Percentiles rank a stretch among this genome's conserved stretches.
Evolutionary conservation across 2,113 vertebrate genomes (phyloP).

Genomic region (Heloderma charlesbogerti): DNA sequence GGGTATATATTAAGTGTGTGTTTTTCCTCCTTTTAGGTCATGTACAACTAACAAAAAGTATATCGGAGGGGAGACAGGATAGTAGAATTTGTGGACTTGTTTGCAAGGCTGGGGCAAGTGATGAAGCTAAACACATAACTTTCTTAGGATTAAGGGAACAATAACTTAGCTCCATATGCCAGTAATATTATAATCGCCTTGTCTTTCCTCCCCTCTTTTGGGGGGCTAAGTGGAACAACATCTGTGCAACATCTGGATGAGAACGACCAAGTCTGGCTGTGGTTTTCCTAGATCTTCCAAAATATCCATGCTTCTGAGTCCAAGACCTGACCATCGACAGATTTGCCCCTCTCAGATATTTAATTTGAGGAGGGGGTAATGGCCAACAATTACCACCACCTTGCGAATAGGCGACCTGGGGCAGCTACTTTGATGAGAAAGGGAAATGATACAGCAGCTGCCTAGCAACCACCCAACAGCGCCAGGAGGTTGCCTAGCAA

Average conservation of each 20-base stretch:
- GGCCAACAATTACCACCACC: no score
- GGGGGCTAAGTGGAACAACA: background rate
- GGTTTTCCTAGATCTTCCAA: background rate
- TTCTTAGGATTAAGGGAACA: background rate
- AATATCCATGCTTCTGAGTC: background rate
- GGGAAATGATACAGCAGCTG: background rate
- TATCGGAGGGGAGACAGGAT: background rate
- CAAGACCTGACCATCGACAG: background rate
- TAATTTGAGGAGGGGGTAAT: background rate
- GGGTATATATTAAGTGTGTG: no score
- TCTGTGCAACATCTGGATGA: slow-evolving; percentile 19
- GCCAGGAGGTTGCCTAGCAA: background rate
- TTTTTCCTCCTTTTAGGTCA: background rate
- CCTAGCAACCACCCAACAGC: background rate
- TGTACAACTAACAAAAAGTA: background rate
- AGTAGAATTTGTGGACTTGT: background rate
- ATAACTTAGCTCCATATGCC: background rate
- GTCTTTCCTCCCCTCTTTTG: background rate
- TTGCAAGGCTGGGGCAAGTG: no score
- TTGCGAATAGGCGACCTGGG: background rate
- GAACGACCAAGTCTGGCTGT: background rate
- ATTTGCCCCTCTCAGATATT: background rate
- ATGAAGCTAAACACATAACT: background rate
- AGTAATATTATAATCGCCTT: background rate
- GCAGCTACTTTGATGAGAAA: background rate